These are phyloP conservation scores for Carapus acus DNA, from an alignment of 2,797 vertebrate genomes.

Conservation along the genomic window DNA sequence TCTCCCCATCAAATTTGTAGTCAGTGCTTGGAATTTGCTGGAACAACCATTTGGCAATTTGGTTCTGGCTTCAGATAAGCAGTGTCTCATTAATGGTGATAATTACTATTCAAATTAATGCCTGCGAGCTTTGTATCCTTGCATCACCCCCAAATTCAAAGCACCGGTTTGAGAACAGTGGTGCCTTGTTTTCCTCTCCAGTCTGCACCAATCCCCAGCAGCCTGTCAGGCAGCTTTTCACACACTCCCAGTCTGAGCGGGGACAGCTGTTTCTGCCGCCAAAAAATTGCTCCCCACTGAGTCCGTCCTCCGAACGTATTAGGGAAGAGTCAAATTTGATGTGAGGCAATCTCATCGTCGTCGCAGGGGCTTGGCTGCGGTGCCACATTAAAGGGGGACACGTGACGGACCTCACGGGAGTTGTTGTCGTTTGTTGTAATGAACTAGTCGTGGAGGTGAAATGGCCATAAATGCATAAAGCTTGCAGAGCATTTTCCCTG, in stretches of 20 bases:
- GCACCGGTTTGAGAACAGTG: constrained; percentile 28
- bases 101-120: constrained; percentile 17
- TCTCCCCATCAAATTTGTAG: too few relatives aligned
- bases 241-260: constrained; percentile 21
- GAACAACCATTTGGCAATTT: constrained; percentile 1
- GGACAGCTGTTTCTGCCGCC: constrained; percentile 11
- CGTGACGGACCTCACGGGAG: too few relatives aligned
- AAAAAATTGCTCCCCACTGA: constrained; percentile 5
- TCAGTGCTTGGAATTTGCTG: constrained; percentile 3
- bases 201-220: constrained; percentile 17
- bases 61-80: constrained; percentile 6
- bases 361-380: background rate
- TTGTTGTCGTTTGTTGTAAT: too few relatives aligned
- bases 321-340: constrained; percentile 1
- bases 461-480: too few relatives aligned
- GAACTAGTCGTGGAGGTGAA: too few relatives aligned
- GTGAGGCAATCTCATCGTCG: background rate
- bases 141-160: constrained; percentile 24
- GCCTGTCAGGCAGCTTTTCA: constrained; percentile 35
- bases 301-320: constrained; percentile 6
- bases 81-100: constrained; percentile 15
- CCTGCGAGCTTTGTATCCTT: constrained; percentile 22
- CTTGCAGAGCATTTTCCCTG: too few relatives aligned
- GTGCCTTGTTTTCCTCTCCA: constrained; percentile 18
- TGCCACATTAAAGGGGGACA: too few relatives aligned